Evolutionary conservation across 2,113 vertebrate species (phyloP).

Genomic region (Trogon surrucura): DNA sequence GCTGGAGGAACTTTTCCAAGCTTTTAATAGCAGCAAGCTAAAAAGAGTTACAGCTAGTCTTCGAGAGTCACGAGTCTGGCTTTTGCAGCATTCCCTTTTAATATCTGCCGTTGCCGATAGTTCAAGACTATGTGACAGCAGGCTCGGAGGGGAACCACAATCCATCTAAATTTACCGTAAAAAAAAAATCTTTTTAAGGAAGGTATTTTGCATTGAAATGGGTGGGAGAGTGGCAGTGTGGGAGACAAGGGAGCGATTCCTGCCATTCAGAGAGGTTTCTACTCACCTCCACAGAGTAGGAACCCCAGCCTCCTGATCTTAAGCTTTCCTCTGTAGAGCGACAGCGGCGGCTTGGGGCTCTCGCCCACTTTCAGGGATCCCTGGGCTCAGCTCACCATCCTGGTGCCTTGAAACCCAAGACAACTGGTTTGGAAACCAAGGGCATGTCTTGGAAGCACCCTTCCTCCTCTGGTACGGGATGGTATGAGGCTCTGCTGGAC

Average conservation of each 20-base stretch:
- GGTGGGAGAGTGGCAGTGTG: background rate
- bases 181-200: background rate
- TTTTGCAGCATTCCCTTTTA: background rate
- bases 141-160: background rate
- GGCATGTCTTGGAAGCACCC: background rate
- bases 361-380: rapidly evolving
- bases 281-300: background rate
- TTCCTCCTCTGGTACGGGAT: background rate
- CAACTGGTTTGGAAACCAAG: background rate
- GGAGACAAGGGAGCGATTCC: background rate
- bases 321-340: background rate
- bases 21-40: conserved; percentile 6
- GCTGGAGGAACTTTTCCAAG: background rate
- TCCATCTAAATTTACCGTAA: background rate
- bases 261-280: background rate
- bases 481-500: too few species aligned
- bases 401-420: background rate
- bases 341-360: rapidly evolving
- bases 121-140: background rate
- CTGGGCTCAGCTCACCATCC: background rate
- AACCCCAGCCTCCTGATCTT: background rate
- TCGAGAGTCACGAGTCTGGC: background rate
- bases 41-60: background rate
- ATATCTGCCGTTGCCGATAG: background rate
- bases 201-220: background rate